Conservation (phyloP, 2,888 invertebrate species). For the Drosophila cracens region DNA sequence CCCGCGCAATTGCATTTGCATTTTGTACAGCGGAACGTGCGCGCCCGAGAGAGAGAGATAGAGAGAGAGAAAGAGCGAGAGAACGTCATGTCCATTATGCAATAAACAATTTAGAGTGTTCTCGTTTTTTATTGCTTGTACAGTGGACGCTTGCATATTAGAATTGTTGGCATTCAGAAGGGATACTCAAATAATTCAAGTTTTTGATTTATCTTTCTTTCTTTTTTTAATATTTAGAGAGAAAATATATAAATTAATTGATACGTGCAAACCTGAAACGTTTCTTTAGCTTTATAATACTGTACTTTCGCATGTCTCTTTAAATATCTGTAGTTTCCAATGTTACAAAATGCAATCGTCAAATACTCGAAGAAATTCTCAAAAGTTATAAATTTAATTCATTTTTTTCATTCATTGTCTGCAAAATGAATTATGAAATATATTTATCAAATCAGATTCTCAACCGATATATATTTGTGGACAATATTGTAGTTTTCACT, state of each 20-base stretch:
- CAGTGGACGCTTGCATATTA: neutral
- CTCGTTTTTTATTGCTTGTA: constrained; percentile 55
- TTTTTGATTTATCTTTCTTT: neutral
- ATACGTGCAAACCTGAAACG: neutral
- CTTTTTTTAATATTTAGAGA: neutral
- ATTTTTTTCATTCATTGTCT: neutral
- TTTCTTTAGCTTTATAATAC: neutral
- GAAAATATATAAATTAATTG: neutral
- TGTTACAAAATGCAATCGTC: neutral
- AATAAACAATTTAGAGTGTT: constrained; percentile 69
- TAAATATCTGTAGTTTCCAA: neutral
- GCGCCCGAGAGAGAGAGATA: constrained; percentile 10
- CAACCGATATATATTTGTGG: neutral
- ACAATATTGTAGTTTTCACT: constrained; percentile 31
- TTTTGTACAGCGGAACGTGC: constrained; percentile 47
- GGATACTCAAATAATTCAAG: neutral
- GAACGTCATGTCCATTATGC: constrained; percentile 61
- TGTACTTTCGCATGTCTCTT: neutral
- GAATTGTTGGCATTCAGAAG: neutral
- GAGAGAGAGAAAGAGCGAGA: constrained; percentile 14
- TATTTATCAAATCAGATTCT: neutral
- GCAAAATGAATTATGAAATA: neutral
- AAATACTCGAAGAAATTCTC: neutral
- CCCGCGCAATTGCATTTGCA: constrained; percentile 67
- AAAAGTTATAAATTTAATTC: neutral